Evolutionary conservation across 2,888 invertebrate genomes (phyloP).

Genomic region (Oscheius sp.): DNA sequence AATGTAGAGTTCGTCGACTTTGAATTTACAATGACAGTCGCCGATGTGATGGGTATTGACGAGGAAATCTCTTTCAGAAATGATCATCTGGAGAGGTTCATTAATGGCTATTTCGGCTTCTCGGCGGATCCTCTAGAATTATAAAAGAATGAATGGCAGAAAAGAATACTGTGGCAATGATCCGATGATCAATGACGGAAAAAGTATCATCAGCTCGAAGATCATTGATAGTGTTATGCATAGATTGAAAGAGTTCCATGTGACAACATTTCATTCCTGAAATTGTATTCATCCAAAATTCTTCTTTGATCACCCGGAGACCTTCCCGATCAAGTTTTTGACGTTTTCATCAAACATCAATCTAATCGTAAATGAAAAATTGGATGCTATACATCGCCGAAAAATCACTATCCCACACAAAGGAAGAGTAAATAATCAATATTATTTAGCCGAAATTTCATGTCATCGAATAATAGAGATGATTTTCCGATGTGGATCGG

Average conservation of each 20-base stretch:
- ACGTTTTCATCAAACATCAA: too few species aligned
- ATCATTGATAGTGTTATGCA: neutral
- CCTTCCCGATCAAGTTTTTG: too few species aligned
- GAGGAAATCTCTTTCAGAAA: neutral
- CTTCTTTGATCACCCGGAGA: too few species aligned
- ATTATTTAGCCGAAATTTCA: too few species aligned
- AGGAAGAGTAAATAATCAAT: too few species aligned
- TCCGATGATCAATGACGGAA: neutral
- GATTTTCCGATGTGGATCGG: too few species aligned
- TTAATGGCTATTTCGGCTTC: neutral
- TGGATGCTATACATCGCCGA: neutral
- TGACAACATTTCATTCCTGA: conserved; percentile 3
- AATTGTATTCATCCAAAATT: too few species aligned
- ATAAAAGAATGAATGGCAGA: too few species aligned
- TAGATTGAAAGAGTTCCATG: neutral
- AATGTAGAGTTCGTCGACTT: neutral
- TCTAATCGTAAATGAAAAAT: neutral
- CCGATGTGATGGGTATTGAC: neutral
- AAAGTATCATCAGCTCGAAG: neutral
- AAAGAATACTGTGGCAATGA: neutral
- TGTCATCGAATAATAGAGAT: too few species aligned
- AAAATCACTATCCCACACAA: too few species aligned
- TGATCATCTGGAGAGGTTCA: neutral
- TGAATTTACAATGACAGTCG: neutral
- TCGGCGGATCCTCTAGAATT: neutral